Evolutionary conservation across 2,888 invertebrate genomes (phyloP).

Genomic region (Dasysyrphus albostriatus): DNA sequence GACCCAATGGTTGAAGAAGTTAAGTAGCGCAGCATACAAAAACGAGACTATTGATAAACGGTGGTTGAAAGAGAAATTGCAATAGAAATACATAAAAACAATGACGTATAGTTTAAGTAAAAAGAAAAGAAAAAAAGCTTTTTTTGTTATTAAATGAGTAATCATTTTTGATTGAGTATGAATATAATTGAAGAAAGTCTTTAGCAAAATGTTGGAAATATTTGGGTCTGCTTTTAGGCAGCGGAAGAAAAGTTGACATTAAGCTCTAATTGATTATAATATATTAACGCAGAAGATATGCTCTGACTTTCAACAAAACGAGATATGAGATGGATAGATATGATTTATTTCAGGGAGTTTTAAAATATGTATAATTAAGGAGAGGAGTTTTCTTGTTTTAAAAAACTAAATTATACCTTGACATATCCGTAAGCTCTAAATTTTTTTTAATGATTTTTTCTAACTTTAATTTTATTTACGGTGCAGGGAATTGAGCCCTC

Average conservation of each 20-base stretch:
- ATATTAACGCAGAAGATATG: neutral
- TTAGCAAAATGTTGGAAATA: neutral
- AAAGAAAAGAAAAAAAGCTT: slow-evolving; percentile 48
- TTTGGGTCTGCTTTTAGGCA: slow-evolving; percentile 34
- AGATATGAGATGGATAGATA: neutral
- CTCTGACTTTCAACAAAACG: neutral
- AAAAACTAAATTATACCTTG: too few relatives aligned
- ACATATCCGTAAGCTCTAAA: too few relatives aligned
- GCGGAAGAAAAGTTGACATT: slow-evolving; percentile 11
- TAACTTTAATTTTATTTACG: too few relatives aligned
- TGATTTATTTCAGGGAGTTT: neutral
- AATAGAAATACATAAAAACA: slow-evolving; percentile 15
- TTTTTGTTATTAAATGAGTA: slow-evolving; percentile 34
- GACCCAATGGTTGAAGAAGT: slow-evolving; percentile 48
- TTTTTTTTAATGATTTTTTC: too few relatives aligned
- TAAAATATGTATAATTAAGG: too few relatives aligned
- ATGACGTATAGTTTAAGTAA: neutral
- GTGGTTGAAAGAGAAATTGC: slow-evolving; percentile 53
- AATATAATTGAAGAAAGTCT: slow-evolving; percentile 5
- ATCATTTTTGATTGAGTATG: neutral
- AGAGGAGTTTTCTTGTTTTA: too few relatives aligned
- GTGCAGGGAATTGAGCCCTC: too few relatives aligned
- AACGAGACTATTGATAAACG: slow-evolving; percentile 24
- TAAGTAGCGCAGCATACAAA: slow-evolving; percentile 1
- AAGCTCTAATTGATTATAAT: slow-evolving; percentile 4